phyloP scores from a whole-genome alignment of 2,888 invertebrate species.

The Clanis bilineata region DNA sequence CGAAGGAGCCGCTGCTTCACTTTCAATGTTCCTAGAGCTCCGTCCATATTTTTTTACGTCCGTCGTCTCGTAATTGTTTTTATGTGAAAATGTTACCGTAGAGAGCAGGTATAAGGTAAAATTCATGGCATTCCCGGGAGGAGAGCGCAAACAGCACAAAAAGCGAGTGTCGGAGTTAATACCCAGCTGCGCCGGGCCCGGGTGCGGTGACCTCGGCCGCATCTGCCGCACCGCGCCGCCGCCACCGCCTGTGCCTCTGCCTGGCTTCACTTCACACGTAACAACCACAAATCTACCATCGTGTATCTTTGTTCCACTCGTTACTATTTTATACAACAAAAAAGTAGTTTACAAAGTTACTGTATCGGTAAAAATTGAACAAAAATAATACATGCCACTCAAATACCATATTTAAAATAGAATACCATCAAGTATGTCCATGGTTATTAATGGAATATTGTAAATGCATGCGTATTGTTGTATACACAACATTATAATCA shows the following conservation, averaged over 20 bases:
- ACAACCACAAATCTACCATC: constrained; percentile 52
- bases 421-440: not conserved
- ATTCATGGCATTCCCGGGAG: constrained; percentile 41
- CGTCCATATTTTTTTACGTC: too few species aligned
- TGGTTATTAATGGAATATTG: not conserved
- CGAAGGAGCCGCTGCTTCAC: too few species aligned
- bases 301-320: constrained; percentile 28
- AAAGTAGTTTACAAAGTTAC: not conserved
- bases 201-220: constrained; percentile 70
- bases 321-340: not conserved
- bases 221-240: too few species aligned
- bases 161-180: constrained; percentile 55
- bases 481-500: not conserved
- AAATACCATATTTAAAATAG: too few species aligned
- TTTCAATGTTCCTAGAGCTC: too few species aligned
- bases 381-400: not conserved
- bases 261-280: constrained; percentile 57
- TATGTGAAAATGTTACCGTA: constrained; percentile 33
- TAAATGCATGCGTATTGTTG: not conserved
- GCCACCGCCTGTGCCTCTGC: constrained; percentile 31
- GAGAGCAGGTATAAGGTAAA: constrained; percentile 35
- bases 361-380: not conserved
- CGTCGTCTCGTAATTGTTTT: not conserved
- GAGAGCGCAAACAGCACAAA: constrained; percentile 49
- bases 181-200: constrained; percentile 63